Evolutionary conservation across 1,140 invertebrate genomes (phyloP).

Genomic region (Trichonephila inaurata): DNA sequence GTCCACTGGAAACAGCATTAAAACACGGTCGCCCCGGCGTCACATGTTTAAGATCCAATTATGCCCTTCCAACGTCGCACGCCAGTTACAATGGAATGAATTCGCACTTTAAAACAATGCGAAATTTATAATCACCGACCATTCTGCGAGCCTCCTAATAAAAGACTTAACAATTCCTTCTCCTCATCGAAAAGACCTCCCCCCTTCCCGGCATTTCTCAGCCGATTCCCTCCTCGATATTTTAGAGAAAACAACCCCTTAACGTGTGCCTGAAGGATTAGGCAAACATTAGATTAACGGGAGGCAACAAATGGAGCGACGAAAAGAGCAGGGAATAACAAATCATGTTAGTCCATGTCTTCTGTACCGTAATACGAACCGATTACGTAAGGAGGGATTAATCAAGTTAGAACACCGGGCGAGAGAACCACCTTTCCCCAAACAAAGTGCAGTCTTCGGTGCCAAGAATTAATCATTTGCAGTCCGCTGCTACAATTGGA

Average conservation of each 20-base stretch:
- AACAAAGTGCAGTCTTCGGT: conserved; percentile 72
- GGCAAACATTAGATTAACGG: conserved; percentile 76
- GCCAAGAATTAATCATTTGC: conserved; percentile 76
- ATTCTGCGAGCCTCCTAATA: not conserved
- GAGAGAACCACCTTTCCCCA: conserved; percentile 46
- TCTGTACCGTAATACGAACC: conserved; percentile 75
- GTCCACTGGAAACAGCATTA: too few species aligned
- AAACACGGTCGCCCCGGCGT: not conserved
- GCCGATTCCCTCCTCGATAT: conserved; percentile 37
- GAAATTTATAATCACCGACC: conserved; percentile 30
- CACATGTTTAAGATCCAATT: not conserved
- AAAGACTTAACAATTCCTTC: conserved; percentile 9
- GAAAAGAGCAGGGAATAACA: conserved; percentile 75
- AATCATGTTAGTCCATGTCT: conserved; percentile 76
- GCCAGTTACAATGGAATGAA: not conserved
- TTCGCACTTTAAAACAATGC: not conserved
- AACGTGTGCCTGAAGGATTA: conserved; percentile 71
- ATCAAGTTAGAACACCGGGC: conserved; percentile 68
- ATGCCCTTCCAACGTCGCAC: not conserved
- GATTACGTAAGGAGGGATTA: conserved; percentile 73
- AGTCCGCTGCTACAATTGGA: conserved; percentile 75
- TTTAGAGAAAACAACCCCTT: conserved; percentile 56
- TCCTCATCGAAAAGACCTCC: too few species aligned
- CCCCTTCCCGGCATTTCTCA: conserved; percentile 4
- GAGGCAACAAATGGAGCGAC: conserved; percentile 71